These are phyloP conservation scores for Cuculus canorus DNA, from an alignment of 2,797 vertebrate genomes.

Conservation along the genomic window DNA sequence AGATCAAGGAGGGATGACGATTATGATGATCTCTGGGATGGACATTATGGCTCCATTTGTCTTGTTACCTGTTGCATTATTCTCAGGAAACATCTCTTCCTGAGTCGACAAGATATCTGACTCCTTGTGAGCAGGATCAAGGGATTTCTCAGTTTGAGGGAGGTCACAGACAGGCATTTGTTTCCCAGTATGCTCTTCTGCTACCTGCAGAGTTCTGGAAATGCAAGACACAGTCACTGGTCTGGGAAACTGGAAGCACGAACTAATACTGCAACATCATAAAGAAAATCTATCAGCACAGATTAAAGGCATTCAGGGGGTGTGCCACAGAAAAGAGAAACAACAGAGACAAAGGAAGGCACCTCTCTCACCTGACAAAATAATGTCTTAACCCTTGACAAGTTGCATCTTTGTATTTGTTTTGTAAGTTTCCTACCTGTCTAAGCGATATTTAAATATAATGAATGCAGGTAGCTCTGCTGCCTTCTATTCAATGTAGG, in stretches of 20 bases:
- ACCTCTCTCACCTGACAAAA: background rate
- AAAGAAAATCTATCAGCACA: background rate
- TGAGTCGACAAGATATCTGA: constrained; percentile 85
- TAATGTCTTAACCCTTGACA: background rate
- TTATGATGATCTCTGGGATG: background rate
- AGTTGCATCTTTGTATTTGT: background rate
- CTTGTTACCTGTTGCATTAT: constrained; percentile 74
- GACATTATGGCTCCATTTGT: background rate
- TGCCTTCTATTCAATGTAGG: background rate
- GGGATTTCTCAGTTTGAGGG: constrained; percentile 67
- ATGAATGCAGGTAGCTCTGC: background rate
- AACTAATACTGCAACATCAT: background rate
- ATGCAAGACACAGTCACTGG: constrained; percentile 80
- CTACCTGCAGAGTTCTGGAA: constrained; percentile 60
- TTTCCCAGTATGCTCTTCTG: constrained; percentile 36
- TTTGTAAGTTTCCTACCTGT: background rate
- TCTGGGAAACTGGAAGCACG: constrained; percentile 46
- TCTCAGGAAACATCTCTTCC: constrained; percentile 89
- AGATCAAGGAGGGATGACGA: background rate
- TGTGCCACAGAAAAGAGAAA: background rate
- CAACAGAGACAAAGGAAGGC: background rate
- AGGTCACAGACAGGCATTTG: constrained; percentile 69
- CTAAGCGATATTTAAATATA: background rate
- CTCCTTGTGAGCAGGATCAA: constrained; percentile 63
- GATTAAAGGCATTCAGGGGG: background rate